Base-by-base conservation (phyloP, 2,113 vertebrate species). In the Notarius lentiginosus region DNA sequence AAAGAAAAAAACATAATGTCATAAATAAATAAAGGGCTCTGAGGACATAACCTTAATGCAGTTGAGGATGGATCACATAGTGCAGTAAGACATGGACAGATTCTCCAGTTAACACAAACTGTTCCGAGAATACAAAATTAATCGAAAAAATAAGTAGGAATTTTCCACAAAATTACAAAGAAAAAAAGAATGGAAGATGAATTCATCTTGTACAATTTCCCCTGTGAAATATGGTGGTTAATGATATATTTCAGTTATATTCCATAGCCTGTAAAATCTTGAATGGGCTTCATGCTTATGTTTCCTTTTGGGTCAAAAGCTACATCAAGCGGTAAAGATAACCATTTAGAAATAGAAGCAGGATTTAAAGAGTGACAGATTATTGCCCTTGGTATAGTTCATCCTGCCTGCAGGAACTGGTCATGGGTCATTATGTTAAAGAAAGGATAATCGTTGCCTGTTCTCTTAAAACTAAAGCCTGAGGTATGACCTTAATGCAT, bases 331-430 rank as follows among this genome's bases (percentile, higher is more conserved):
- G n/a, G 77, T 72, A 87, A 73, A 88, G 68, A 87, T 58, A 84
- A 85, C 56, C 20, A 77, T 89, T 87, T 81, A 84, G 85, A 90
- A 85, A 80, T 87, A 87, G 84, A 63, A 80, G 30, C 63, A 85
- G 80, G 84, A 73, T 90, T 86, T 79, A 76, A 85, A 68, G 34
- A 53, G 49, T 81, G 84, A 82, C 76, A 87, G 85, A 86, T 86
- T 91, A 85, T 75, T 63, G 17, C 30, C 76, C 79, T 68, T 60
- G 41, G 75, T 87, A 76, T 27, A 79, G 77, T 86, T 87, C 88
- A 86, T 73, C 22, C 63, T 58, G 63, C 47, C 58, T 88, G 53
- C 83, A 70, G 83, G 56, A 61, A 86, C 84, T 85, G 14, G 63
- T 86, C 84, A 89, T 73, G 30, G 68, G 34, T 70, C 30, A 18